Evolutionary conservation across 2,888 invertebrate genomes (phyloP).

Genomic region (Syrista parreyssii): DNA sequence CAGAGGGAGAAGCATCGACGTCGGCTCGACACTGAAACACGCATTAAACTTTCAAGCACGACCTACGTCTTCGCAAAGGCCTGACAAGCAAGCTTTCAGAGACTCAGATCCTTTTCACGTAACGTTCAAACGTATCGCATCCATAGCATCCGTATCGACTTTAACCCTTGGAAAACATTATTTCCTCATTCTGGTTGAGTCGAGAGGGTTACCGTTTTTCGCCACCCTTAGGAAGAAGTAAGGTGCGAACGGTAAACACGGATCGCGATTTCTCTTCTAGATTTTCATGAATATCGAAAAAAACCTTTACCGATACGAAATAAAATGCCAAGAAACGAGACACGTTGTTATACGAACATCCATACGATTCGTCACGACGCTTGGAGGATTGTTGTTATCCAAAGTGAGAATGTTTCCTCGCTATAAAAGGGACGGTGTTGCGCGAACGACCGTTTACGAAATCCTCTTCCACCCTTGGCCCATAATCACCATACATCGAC

Average conservation of each 20-base stretch:
- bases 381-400: not conserved
- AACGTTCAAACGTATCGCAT: too few species aligned
- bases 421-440: conserved; percentile 10
- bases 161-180: too few species aligned
- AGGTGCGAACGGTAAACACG: too few species aligned
- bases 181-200: too few species aligned
- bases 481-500: conserved; percentile 16
- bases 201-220: too few species aligned
- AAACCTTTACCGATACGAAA: too few species aligned
- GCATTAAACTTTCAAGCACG: not conserved
- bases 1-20: not conserved
- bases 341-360: too few species aligned
- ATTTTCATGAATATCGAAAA: too few species aligned
- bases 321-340: too few species aligned
- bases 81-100: not conserved
- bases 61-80: not conserved
- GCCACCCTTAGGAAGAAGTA: too few species aligned
- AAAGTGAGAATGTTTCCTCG: not conserved
- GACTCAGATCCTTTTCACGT: not conserved
- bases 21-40: not conserved
- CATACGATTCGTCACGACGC: not conserved
- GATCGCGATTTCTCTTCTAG: too few species aligned
- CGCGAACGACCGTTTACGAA: not conserved
- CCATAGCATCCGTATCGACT: too few species aligned
- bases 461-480: conserved; percentile 8